A percentile compares a stretch with the other conserved stretches of the same genome.
phyloP scores from a whole-genome alignment of 2,888 invertebrate species.

The Morpho helenor region DNA sequence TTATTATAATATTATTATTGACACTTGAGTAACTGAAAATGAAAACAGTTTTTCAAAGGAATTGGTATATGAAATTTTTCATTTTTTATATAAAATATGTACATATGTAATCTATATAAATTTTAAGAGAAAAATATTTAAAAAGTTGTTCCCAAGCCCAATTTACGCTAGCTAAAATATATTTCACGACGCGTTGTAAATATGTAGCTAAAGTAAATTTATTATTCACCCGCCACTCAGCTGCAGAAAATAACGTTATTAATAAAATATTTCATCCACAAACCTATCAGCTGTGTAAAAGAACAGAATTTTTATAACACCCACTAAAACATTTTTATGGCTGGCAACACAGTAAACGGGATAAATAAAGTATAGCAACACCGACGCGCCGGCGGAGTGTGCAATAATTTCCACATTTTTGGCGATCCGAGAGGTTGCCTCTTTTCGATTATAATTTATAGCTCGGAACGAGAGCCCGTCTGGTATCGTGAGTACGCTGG shows the following conservation, averaged over 20 bases:
- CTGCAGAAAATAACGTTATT: constrained; percentile 35
- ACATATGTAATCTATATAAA: too few relatives aligned
- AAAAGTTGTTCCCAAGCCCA: too few relatives aligned
- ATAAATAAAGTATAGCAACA: constrained; percentile 69
- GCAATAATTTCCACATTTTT: constrained; percentile 69
- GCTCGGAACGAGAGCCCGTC: constrained; percentile 46
- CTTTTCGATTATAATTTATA: constrained; percentile 74
- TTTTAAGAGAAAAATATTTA: too few relatives aligned
- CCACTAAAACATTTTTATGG: constrained; percentile 71
- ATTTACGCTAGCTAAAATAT: too few relatives aligned
- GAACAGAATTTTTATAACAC: constrained; percentile 61
- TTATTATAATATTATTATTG: too few relatives aligned
- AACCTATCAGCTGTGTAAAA: constrained; percentile 53
- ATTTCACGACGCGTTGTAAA: background rate
- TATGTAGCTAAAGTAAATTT: background rate
- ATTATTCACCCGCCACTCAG: background rate
- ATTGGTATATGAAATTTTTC: too few relatives aligned
- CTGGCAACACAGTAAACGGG: constrained; percentile 68
- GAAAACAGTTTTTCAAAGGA: too few relatives aligned
- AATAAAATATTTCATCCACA: constrained; percentile 43
- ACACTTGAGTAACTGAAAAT: too few relatives aligned
- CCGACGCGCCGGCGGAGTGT: constrained; percentile 49
- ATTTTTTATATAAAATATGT: too few relatives aligned
- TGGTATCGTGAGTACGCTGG: constrained; percentile 37
- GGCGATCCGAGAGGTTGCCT: constrained; percentile 62